These are phyloP conservation scores for Oxycera nigricornis DNA, from an alignment of 2,888 invertebrate genomes.

Conservation along the genomic window DNA sequence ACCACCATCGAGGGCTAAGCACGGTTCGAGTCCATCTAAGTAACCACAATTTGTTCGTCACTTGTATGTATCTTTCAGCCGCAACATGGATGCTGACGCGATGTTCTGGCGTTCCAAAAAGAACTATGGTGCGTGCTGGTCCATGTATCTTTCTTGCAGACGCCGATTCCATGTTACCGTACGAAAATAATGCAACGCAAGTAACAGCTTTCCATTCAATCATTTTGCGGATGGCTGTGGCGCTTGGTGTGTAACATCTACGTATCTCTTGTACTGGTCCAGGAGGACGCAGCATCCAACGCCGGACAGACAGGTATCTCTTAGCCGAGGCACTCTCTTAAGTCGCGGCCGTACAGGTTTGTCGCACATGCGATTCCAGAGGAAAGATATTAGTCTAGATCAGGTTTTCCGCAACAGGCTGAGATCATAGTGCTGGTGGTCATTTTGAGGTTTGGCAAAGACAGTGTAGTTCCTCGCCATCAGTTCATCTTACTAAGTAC, in stretches of 20 bases:
- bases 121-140: too few relatives aligned
- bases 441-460: neutral
- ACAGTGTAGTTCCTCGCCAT: neutral
- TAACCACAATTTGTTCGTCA: too few relatives aligned
- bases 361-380: neutral
- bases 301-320: neutral
- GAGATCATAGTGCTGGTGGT: neutral
- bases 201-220: neutral
- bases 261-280: neutral
- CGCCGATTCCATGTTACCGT: too few relatives aligned
- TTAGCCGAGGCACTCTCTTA: constrained; percentile 1
- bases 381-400: neutral
- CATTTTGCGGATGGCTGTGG: neutral
- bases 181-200: neutral
- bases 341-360: neutral
- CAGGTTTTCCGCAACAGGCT: neutral
- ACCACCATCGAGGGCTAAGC: too few relatives aligned
- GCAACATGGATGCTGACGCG: too few relatives aligned
- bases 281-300: constrained; percentile 14
- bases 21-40: too few relatives aligned
- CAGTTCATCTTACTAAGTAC: too few relatives aligned
- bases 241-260: neutral
- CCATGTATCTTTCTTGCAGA: too few relatives aligned
- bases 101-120: too few relatives aligned
- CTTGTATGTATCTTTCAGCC: too few relatives aligned